These are phyloP conservation scores for Myotis vivesi DNA, from an alignment of 2,797 vertebrate genomes.

Conservation along the genomic window DNA sequence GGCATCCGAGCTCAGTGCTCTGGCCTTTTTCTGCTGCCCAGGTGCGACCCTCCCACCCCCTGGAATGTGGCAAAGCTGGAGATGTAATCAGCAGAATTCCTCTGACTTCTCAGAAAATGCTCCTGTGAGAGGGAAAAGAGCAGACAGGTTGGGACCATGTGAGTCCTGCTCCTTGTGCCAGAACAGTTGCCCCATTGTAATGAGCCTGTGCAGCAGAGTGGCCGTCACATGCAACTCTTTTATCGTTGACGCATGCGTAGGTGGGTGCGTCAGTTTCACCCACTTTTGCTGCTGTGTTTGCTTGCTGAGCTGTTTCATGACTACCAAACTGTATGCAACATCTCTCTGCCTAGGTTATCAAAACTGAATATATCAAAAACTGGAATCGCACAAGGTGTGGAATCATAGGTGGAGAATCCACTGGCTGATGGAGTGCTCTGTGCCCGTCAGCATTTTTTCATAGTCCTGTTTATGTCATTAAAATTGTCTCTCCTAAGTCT, in stretches of 20 bases:
- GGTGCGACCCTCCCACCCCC: conserved; percentile 71
- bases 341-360: neutral
- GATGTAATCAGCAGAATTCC: conserved; percentile 53
- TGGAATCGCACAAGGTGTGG: neutral
- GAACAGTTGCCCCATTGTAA: conserved; percentile 69
- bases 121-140: conserved; percentile 63
- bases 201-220: neutral
- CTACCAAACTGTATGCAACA: neutral
- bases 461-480: neutral
- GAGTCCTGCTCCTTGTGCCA: neutral
- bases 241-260: neutral
- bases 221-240: neutral
- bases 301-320: neutral
- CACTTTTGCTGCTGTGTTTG: neutral
- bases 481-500: neutral
- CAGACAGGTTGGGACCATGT: conserved; percentile 47
- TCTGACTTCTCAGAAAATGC: conserved; percentile 62
- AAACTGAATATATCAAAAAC: neutral
- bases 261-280: neutral
- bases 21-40: conserved; percentile 54
- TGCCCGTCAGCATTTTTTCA: neutral
- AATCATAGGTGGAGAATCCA: neutral
- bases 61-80: conserved; percentile 65
- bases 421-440: neutral
- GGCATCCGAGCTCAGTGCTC: neutral